Conservation (phyloP, 1,140 invertebrate species). For the Ditylenchus dipsaci region DNA sequence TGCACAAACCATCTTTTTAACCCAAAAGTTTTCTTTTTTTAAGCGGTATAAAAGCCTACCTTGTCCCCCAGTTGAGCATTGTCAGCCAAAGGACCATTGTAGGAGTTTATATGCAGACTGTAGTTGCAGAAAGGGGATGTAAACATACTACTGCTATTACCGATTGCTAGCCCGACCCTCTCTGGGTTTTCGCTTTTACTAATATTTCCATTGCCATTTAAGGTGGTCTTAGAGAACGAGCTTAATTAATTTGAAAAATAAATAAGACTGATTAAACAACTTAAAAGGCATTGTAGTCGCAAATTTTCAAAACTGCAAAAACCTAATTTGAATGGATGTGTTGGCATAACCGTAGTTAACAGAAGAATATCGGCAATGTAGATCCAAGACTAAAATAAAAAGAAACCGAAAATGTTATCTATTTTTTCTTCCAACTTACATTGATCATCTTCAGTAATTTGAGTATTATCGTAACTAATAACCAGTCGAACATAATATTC, state of each 20-base stretch:
- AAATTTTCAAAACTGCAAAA: not conserved
- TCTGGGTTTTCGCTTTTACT: slow-evolving; percentile 16
- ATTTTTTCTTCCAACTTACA: not conserved
- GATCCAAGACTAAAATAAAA: not conserved
- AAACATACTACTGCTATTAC: too few relatives aligned
- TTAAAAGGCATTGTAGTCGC: too few relatives aligned
- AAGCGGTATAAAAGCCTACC: slow-evolving; percentile 12
- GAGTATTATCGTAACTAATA: slow-evolving; percentile 18
- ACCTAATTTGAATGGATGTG: slow-evolving; percentile 10
- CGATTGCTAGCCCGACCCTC: too few relatives aligned
- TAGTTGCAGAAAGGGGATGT: not conserved
- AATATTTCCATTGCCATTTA: slow-evolving; percentile 18
- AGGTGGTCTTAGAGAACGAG: slow-evolving; percentile 19
- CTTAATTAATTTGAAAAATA: not conserved
- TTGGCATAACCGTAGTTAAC: not conserved
- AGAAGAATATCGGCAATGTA: slow-evolving; percentile 10
- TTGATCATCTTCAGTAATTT: slow-evolving; percentile 33
- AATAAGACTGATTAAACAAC: not conserved
- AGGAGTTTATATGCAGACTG: slow-evolving; percentile 21
- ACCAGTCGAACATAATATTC: slow-evolving; percentile 21
- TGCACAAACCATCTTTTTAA: too few relatives aligned
- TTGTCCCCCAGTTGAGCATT: slow-evolving; percentile 33
- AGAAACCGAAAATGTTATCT: not conserved
- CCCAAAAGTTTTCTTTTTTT: too few relatives aligned
- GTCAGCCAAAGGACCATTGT: slow-evolving; percentile 30